A percentile compares a stretch with the other conserved stretches of the same genome.
Evolutionary conservation across 1,140 invertebrate genomes (phyloP).

Genomic region (Trichogramma pretiosum): DNA sequence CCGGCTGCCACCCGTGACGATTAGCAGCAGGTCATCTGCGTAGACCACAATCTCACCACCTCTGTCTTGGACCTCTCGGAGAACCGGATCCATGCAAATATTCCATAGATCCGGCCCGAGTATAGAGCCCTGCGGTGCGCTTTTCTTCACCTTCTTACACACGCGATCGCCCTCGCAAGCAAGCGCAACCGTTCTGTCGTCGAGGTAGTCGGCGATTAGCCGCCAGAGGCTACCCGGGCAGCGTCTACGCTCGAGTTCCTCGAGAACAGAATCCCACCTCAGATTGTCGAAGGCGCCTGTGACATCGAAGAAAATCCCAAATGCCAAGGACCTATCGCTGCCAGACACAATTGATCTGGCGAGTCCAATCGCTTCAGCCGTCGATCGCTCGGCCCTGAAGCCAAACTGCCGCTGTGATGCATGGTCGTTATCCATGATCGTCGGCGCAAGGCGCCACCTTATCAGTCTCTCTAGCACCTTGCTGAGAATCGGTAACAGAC

Average conservation of each 20-base stretch:
- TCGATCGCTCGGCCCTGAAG: background rate
- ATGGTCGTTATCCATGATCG: background rate
- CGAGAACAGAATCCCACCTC: conserved; percentile 20
- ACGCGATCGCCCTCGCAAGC: no score
- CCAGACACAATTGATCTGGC: background rate
- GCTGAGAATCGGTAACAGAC: background rate
- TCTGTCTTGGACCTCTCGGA: background rate
- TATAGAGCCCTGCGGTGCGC: background rate
- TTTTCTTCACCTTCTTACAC: background rate
- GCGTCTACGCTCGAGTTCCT: background rate
- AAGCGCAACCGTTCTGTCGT: background rate
- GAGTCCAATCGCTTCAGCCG: background rate
- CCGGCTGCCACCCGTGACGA: background rate
- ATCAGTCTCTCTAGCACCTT: background rate
- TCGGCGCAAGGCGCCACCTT: background rate
- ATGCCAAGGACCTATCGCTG: background rate
- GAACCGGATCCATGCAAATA: background rate
- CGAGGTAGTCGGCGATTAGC: background rate
- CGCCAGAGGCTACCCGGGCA: background rate
- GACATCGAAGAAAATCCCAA: conserved; percentile 22
- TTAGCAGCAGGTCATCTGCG: background rate
- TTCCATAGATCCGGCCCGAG: background rate
- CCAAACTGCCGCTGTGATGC: background rate
- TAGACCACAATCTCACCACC: background rate
- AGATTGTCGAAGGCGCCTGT: conserved; percentile 28